Percentiles rank a stretch among this genome's conserved stretches.
Conservation (phyloP, 1,140 invertebrate species). For the Leptoteleia sp. region DNA sequence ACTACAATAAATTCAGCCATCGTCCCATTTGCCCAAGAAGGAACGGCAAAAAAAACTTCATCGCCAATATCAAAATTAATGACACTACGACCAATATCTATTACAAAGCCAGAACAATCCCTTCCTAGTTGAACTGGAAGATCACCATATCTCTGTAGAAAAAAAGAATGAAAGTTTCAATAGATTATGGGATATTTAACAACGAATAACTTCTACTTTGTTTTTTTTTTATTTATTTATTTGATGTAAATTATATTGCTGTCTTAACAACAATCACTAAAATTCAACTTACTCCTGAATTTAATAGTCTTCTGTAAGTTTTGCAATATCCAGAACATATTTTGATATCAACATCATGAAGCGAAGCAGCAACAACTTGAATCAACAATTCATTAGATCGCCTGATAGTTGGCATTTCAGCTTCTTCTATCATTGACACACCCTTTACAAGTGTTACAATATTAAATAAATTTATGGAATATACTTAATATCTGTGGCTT, state of each 20-base stretch:
- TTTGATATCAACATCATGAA: conserved; percentile 85
- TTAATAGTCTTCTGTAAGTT: conserved; percentile 82
- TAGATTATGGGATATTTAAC: too few species aligned
- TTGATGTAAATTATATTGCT: too few species aligned
- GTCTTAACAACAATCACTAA: too few species aligned
- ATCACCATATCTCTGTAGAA: conserved; percentile 80
- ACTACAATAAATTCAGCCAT: conserved; percentile 85
- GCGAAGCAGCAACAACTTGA: conserved; percentile 84
- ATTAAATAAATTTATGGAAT: conserved; percentile 17
- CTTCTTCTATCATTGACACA: conserved; percentile 82
- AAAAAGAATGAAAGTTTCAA: conserved; percentile 18
- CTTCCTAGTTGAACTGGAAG: conserved; percentile 85
- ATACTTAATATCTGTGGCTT: not conserved
- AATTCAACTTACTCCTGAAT: conserved; percentile 80
- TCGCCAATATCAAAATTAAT: conserved; percentile 84
- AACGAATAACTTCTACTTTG: too few species aligned
- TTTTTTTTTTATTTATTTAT: too few species aligned
- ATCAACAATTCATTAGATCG: conserved; percentile 84
- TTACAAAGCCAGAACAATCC: conserved; percentile 86
- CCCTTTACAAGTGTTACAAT: conserved; percentile 80
- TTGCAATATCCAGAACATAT: conserved; percentile 85
- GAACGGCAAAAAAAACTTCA: conserved; percentile 84
- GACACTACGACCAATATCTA: conserved; percentile 84
- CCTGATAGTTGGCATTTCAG: conserved; percentile 82
- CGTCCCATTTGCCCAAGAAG: conserved; percentile 83